Evolutionary conservation across 2,888 invertebrate species (phyloP).

Genomic region (Lacanobia wlatinum): DNA sequence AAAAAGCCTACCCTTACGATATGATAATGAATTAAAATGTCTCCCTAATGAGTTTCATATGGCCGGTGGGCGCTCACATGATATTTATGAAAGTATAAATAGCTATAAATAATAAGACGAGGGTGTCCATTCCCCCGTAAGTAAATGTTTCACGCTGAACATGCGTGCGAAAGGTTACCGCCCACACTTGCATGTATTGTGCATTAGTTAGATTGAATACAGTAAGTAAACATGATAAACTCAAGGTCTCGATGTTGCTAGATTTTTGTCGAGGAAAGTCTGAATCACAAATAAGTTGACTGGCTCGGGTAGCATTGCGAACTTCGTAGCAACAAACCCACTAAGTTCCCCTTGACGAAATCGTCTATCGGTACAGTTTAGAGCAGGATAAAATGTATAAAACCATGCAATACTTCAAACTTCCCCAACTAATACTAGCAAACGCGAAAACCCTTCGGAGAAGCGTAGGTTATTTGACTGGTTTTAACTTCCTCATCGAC

Average conservation of each 20-base stretch:
- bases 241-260: conserved; percentile 5
- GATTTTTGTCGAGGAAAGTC: background rate
- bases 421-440: background rate
- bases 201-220: conserved; percentile 31
- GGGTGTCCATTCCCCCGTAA: conserved; percentile 67
- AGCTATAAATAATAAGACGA: conserved; percentile 60
- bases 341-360: background rate
- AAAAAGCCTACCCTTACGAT: conserved; percentile 14
- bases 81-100: conserved; percentile 61
- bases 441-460: background rate
- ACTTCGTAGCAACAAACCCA: background rate
- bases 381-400: background rate
- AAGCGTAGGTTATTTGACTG: background rate
- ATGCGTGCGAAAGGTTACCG: conserved; percentile 65
- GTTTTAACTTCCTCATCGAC: background rate
- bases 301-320: background rate
- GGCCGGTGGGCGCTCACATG: conserved; percentile 35
- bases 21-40: conserved; percentile 46
- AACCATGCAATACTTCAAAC: background rate
- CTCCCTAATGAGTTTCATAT: conserved; percentile 52
- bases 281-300: background rate
- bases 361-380: background rate
- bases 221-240: conserved; percentile 17
- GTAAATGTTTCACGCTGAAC: conserved; percentile 51
- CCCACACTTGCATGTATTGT: conserved; percentile 47